Evolutionary conservation across 2,888 invertebrate genomes (phyloP), one percentile per base, ranked within the genome.

Genomic region (Drosophila neutralis): DNA sequence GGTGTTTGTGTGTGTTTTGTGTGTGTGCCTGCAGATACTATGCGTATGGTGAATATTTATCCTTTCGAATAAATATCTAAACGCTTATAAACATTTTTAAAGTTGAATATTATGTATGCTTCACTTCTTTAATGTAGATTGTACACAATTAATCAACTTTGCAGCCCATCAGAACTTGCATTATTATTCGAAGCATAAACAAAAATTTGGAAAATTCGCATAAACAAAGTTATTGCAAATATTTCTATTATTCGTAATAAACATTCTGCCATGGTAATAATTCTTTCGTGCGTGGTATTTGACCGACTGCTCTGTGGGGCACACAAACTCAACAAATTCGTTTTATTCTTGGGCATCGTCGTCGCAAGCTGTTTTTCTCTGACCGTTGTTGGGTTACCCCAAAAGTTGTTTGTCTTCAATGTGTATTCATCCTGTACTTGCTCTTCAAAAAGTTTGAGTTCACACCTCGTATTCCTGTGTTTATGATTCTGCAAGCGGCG

Each of bases 401-500:
- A 13, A 51, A 57, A 40, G 38, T 66, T 57, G 31, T 35, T 38
- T 13, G n/a, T 15, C 36, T 24, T 49, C 5, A 15, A 48, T 49
- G 36, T 18, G 13, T 48, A 49, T 24, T 42, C 33, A 13, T 51
- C 15, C 38, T 38, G 27, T 60, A 6, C n/a, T 3, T 21, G 11
- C 38, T 48, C 48, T 10, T 24, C 31, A 18, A 36, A 8, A 61
- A 73, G 27, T 36, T 29, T 24, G 54, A 10, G 2, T 29, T 4
- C 73, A 45, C 67, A 58, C 54, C 83, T 54, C 71, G 65, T 56
- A 31, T 69, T 49, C 53, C 49, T 53, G 60, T 69, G 58, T 76
- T 82, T 76, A 73, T 73, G 73, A 58, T 66, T 66, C 84, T 89
- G 90, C 79, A 84, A 86, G 72, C 87, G 90, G 86, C 89, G 84